phyloP scores from a whole-genome alignment of 2,113 vertebrate genomes.

The Neotragus pygmaeus region DNA sequence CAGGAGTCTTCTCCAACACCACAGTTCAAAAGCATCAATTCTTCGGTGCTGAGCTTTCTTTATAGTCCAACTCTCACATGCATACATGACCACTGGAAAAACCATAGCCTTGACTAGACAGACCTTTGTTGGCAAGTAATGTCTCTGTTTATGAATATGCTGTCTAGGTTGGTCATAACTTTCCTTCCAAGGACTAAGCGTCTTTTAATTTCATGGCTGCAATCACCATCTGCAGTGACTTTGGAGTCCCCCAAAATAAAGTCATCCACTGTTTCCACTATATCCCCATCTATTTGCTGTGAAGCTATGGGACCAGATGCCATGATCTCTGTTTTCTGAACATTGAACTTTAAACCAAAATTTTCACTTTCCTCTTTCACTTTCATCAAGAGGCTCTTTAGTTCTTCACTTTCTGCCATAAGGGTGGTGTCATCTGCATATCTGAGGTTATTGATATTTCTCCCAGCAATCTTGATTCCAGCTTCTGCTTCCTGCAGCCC shows the following conservation, averaged over 20 bases:
- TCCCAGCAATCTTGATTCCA: background rate
- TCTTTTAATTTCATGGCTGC: background rate
- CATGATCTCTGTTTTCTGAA: background rate
- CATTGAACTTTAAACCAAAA: background rate
- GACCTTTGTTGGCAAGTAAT: background rate
- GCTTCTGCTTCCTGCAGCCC: background rate
- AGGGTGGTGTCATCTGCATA: background rate
- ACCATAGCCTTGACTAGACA: background rate
- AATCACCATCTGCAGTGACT: background rate
- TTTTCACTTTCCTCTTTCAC: background rate
- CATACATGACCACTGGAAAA: background rate
- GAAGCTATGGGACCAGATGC: background rate
- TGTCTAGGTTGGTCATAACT: background rate
- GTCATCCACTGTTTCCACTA: background rate
- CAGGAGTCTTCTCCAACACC: background rate
- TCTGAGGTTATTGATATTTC: background rate
- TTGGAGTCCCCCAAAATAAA: background rate
- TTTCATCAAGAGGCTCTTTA: background rate
- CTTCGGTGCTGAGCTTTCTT: background rate
- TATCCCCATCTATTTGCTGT: background rate
- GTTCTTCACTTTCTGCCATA: background rate
- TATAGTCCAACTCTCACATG: background rate
- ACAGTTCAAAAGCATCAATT: background rate
- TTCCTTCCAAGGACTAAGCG: background rate
- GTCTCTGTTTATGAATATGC: background rate